phyloP scores from a whole-genome alignment of 2,797 vertebrate species.

The Sebastes trivittatus region DNA sequence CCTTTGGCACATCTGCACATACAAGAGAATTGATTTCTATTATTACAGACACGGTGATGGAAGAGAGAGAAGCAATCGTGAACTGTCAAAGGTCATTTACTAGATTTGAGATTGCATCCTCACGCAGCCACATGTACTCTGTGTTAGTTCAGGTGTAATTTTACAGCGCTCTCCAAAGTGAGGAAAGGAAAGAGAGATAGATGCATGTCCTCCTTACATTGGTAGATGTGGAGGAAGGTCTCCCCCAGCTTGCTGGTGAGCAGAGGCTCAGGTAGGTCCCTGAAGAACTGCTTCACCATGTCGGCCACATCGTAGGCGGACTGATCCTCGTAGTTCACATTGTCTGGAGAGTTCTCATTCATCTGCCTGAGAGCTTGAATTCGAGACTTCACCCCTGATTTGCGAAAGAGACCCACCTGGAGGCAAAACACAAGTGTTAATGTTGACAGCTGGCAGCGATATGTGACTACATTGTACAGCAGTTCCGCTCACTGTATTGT shows the following conservation, averaged over 20 bases:
- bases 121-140: neutral
- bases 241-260: conserved; percentile 97
- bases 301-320: conserved; percentile 97
- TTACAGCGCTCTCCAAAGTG: neutral
- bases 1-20: conserved; percentile 91
- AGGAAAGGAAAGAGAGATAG: neutral
- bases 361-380: conserved; percentile 95
- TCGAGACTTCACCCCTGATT: conserved; percentile 97
- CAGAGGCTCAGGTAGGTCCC: conserved; percentile 95
- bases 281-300: conserved; percentile 99
- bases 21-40: conserved; percentile 1
- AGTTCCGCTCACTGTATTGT: neutral
- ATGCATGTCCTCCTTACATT: conserved; percentile 88
- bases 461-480: neutral
- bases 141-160: neutral
- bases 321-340: conserved; percentile 94
- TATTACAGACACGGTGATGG: neutral
- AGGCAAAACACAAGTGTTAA: conserved; percentile 22
- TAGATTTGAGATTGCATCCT: neutral
- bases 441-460: neutral
- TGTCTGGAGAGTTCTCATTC: conserved; percentile 93
- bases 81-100: neutral
- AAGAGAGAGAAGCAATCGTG: neutral
- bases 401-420: conserved; percentile 97
- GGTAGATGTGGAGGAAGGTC: conserved; percentile 98